Percentiles rank a stretch among this genome's conserved stretches.
Conservation (phyloP, 2,888 invertebrate genomes). For the Leucophenga montana region DNA sequence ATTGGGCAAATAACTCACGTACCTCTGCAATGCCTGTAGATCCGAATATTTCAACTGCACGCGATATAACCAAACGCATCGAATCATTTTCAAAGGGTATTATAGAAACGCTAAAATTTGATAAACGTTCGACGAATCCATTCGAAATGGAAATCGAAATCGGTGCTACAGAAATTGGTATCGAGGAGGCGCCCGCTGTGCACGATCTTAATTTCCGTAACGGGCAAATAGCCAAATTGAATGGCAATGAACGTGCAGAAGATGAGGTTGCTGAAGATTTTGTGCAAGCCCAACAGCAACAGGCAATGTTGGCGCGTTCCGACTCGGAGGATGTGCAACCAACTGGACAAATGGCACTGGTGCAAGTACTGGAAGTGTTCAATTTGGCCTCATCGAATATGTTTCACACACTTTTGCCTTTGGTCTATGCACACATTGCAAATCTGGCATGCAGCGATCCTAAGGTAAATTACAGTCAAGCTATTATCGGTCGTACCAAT, state of each 20-base stretch:
- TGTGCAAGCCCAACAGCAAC: slow-evolving; percentile 45
- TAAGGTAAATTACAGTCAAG: slow-evolving; percentile 75
- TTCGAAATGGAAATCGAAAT: slow-evolving; percentile 74
- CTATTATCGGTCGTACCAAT: too few relatives aligned
- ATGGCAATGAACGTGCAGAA: slow-evolving; percentile 71
- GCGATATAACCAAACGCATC: slow-evolving; percentile 73
- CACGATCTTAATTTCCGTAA: slow-evolving; percentile 70
- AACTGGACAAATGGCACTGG: slow-evolving; percentile 59
- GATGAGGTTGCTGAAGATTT: slow-evolving; percentile 64
- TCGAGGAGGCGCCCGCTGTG: slow-evolving; percentile 67
- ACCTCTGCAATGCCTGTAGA: slow-evolving; percentile 68
- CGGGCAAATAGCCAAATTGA: slow-evolving; percentile 69
- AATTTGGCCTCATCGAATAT: slow-evolving; percentile 72
- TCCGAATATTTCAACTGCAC: slow-evolving; percentile 68
- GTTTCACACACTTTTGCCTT: slow-evolving; percentile 86
- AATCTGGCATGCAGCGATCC: slow-evolving; percentile 86
- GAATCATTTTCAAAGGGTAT: slow-evolving; percentile 73
- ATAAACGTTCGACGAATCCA: slow-evolving; percentile 72
- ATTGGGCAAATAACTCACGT: slow-evolving; percentile 72
- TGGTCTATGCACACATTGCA: slow-evolving; percentile 88
- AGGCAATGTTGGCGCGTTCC: slow-evolving; percentile 52
- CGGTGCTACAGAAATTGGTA: slow-evolving; percentile 72
- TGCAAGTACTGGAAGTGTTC: slow-evolving; percentile 72
- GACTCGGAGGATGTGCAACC: slow-evolving; percentile 68
- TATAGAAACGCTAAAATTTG: slow-evolving; percentile 73